A percentile compares a stretch with the other conserved stretches of the same genome.
phyloP scores from a whole-genome alignment of 2,888 invertebrate genomes.

The Pilophorus perplexus region DNA sequence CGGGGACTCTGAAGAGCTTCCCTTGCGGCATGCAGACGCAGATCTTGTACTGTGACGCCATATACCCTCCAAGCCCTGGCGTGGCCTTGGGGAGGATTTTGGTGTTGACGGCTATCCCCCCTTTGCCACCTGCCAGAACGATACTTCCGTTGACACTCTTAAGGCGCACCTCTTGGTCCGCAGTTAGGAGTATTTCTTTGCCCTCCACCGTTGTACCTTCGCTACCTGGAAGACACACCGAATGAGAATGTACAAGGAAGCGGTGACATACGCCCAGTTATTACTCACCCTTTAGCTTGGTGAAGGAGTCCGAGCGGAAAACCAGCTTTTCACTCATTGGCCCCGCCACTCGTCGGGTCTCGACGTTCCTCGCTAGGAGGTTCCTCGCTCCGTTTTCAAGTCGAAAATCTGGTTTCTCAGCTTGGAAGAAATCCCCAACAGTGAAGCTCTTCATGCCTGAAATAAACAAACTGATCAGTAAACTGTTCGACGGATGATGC shows the following conservation, averaged over 20 bases:
- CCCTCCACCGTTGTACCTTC: slow-evolving; percentile 75
- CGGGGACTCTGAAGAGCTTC: slow-evolving; percentile 73
- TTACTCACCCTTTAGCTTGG: slow-evolving; percentile 57
- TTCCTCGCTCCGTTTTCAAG: slow-evolving; percentile 62
- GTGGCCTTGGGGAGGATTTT: slow-evolving; percentile 68
- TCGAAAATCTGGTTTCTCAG: slow-evolving; percentile 68
- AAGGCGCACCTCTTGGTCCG: slow-evolving; percentile 74
- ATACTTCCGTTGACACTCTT: slow-evolving; percentile 75
- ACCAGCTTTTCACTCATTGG: slow-evolving; percentile 66
- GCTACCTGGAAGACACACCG: slow-evolving; percentile 60
- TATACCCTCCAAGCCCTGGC: slow-evolving; percentile 53
- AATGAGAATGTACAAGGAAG: no score
- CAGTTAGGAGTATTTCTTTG: slow-evolving; percentile 68
- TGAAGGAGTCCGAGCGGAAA: slow-evolving; percentile 66
- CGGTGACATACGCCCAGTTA: no score
- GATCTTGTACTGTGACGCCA: slow-evolving; percentile 69
- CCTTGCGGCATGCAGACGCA: slow-evolving; percentile 90
- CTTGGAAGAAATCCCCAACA: slow-evolving; percentile 70
- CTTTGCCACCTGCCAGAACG: slow-evolving; percentile 62
- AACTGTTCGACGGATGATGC: slow-evolving; percentile 68
- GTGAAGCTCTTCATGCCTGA: slow-evolving; percentile 28
- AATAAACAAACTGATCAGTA: slow-evolving; percentile 47
- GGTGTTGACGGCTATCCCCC: slow-evolving; percentile 70
- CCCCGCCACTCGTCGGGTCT: slow-evolving; percentile 70
- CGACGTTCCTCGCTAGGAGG: slow-evolving; percentile 56